These are phyloP conservation scores for Listronotus oregonensis DNA, from an alignment of 1,140 invertebrate genomes.

Conservation along the genomic window DNA sequence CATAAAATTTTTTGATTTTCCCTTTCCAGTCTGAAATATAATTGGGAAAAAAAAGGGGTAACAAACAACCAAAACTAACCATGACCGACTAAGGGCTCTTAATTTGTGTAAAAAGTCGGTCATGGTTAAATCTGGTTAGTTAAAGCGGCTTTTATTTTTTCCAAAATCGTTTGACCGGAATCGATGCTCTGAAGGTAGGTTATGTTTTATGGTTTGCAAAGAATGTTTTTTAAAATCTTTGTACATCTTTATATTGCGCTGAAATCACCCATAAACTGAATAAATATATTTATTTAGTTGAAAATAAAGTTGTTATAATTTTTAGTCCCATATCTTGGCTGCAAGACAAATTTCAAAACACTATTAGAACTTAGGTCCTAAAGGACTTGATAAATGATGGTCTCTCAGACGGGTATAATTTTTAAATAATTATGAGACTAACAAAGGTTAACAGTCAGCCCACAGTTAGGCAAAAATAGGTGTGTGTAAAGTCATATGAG, in stretches of 20 bases:
- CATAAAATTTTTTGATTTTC: too few species aligned
- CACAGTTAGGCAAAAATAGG: too few species aligned
- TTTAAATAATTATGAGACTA: neutral
- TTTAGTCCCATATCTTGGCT: constrained; percentile 95
- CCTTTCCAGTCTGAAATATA: too few species aligned
- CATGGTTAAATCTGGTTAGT: too few species aligned
- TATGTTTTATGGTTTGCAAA: constrained; percentile 31
- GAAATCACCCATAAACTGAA: neutral
- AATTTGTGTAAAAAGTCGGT: too few species aligned
- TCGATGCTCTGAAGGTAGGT: constrained; percentile 93
- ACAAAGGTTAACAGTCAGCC: too few species aligned
- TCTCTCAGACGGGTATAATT: constrained; percentile 76
- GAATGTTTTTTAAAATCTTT: constrained; percentile 16
- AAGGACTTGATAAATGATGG: constrained; percentile 96
- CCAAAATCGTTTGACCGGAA: constrained; percentile 92
- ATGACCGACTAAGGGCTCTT: too few species aligned
- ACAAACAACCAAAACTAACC: too few species aligned
- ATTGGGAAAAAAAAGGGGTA: too few species aligned
- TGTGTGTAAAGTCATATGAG: neutral
- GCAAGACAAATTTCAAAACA: constrained; percentile 88
- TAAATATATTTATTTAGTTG: neutral
- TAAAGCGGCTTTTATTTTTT: too few species aligned
- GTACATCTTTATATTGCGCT: neutral
- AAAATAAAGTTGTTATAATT: constrained; percentile 42
- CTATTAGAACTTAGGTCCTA: constrained; percentile 92